Evolutionary conservation across 2,113 vertebrate genomes (phyloP), one percentile per base, ranked within the genome.

Genomic region (Salvelinus sp.): DNA sequence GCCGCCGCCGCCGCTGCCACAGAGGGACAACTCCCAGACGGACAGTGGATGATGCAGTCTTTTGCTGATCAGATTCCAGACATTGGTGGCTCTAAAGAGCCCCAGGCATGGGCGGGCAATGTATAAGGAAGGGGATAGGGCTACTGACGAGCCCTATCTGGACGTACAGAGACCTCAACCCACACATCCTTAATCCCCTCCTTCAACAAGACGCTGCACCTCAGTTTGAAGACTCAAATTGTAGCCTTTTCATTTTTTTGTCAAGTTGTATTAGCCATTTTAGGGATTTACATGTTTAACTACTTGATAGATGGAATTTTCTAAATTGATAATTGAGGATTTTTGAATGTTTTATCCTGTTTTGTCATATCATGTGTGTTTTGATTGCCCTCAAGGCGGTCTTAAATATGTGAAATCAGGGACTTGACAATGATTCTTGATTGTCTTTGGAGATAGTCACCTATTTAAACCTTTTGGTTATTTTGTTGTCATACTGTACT

Each of bases 11-110:
- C 81, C 22, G 85, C 88, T 0, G 25, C 79, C 0, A 63, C 92
- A 6, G 92, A 90, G 0, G 75, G 90, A 2, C 92, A 93, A 14
- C 79, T 95, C 75, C 92, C 94, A 1, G 95, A 96, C 0, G 95
- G 95, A 78, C 95, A 96, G 58, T 97, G 96, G 97, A 93, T 96
- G 94, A 89, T 88, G 0, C 94, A 95, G 76, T 89, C 94, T 0
- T 95, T 96, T 38, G 84, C 94, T 16, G 96, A 98, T 74, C 94
- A 94, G 92, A 94, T 97, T 83, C 92, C 95, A 1, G 91, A 93
- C 85, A 93, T 93, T 38, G 79, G 87, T 18, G 81, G 83, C 6
- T 74, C 85, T 69, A 48, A 69, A 86, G 72, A 63, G 63, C 75
- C 5, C 82, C 78, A 73, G 82, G 78, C 68, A 23, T 69, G 68